phyloP scores from a whole-genome alignment of 2,797 vertebrate genomes.

The Tenualosa ilisha region DNA sequence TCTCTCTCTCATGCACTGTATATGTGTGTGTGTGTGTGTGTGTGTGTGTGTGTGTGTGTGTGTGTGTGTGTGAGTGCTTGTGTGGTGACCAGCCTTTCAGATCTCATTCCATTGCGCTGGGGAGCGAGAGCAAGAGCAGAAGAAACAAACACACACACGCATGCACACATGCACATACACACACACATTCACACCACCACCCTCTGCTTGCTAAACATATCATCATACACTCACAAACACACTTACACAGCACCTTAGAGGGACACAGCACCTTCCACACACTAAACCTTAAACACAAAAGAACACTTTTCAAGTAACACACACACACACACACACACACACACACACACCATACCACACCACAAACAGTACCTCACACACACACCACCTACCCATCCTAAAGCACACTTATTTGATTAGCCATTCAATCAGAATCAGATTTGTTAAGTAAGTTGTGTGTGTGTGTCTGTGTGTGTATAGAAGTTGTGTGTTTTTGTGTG shows the following conservation, averaged over 20 bases:
- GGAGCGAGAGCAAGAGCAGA: too few relatives aligned
- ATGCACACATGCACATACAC: background rate
- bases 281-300: background rate
- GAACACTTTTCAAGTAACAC: background rate
- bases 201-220: too few relatives aligned
- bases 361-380: too few relatives aligned
- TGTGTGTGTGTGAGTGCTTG: background rate
- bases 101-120: too few relatives aligned
- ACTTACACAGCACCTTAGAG: background rate
- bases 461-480: background rate
- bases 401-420: too few relatives aligned
- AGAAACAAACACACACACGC: slow-evolving; percentile 17
- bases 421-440: too few relatives aligned
- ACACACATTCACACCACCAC: background rate
- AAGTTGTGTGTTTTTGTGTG: background rate
- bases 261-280: background rate
- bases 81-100: slow-evolving; percentile 42
- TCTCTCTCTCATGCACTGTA: too few relatives aligned
- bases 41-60: slow-evolving; percentile 48
- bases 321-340: background rate
- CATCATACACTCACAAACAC: background rate
- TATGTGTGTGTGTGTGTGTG: background rate
- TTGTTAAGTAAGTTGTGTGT: too few relatives aligned
- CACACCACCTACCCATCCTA: too few relatives aligned
- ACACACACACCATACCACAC: too few relatives aligned